Evolutionary conservation across 2,113 vertebrate genomes (phyloP).

Genomic region (Apteryx owenii): DNA sequence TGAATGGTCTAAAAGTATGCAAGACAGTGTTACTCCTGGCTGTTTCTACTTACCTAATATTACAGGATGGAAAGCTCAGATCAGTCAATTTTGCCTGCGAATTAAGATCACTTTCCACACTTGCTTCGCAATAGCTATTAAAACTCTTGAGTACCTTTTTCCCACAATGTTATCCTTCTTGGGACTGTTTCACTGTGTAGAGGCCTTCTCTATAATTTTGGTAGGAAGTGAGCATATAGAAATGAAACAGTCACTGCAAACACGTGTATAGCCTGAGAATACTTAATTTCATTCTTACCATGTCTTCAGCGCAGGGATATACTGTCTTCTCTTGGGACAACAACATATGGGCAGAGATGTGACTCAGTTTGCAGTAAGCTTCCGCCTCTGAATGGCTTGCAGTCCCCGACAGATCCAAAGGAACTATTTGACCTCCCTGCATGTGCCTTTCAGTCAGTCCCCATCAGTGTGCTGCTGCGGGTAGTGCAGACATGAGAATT

Average conservation of each 20-base stretch:
- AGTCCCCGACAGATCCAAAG: not conserved
- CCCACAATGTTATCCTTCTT: not conserved
- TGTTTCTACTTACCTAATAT: not conserved
- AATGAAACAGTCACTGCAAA: not conserved
- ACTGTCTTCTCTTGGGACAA: not conserved
- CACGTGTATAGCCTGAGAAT: not conserved
- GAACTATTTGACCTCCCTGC: conserved; percentile 4
- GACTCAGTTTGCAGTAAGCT: not conserved
- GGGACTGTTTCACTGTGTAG: not conserved
- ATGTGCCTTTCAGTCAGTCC: not conserved
- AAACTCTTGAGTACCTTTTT: not conserved
- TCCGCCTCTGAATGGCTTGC: not conserved
- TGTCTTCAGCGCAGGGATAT: not conserved
- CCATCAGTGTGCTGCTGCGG: not conserved
- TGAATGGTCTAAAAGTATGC: not conserved
- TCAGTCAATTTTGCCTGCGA: not conserved
- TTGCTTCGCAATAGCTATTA: not conserved
- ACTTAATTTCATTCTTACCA: not conserved
- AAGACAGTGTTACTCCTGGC: not conserved
- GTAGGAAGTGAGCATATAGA: not conserved
- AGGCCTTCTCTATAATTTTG: not conserved
- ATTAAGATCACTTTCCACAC: not conserved
- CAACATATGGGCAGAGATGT: not conserved
- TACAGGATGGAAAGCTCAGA: not conserved
- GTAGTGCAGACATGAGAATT: conserved; percentile 17